Conservation (phyloP, 1,140 invertebrate species). For the Cataglyphis hispanica region DNA sequence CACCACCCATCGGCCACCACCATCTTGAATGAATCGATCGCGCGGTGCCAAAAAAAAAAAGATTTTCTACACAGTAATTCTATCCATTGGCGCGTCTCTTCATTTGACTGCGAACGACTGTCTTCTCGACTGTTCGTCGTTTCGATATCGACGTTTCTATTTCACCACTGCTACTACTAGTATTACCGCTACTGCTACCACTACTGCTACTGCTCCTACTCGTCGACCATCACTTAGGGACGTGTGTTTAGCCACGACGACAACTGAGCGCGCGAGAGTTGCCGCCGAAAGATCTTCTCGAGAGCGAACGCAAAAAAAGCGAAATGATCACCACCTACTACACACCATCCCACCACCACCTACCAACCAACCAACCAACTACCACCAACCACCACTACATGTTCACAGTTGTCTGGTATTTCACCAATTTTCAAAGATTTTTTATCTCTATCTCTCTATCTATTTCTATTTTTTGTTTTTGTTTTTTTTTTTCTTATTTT, state of each 20-base stretch:
- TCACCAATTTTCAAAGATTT: conserved; percentile 85
- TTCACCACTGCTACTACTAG: conserved; percentile 76
- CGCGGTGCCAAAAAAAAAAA: conserved; percentile 43
- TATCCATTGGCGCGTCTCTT: conserved; percentile 39
- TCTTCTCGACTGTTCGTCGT: conserved; percentile 54
- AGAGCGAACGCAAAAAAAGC: conserved; percentile 75
- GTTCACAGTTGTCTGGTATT: conserved; percentile 86
- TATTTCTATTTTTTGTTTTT: conserved; percentile 59
- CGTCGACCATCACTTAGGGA: conserved; percentile 84
- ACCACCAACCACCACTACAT: conserved; percentile 85
- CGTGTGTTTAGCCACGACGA: conserved; percentile 81
- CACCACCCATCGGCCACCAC: conserved; percentile 4
- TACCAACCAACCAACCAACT: conserved; percentile 82
- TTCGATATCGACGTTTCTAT: conserved; percentile 76
- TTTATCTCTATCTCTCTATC: conserved; percentile 78
- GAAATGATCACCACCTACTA: conserved; percentile 86
- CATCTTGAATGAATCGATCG: conserved; percentile 35
- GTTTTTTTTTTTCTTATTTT: conserved; percentile 43
- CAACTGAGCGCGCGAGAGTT: conserved; percentile 79
- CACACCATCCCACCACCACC: conserved; percentile 85
- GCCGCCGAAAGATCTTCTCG: conserved; percentile 54
- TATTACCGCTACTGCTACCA: conserved; percentile 80
- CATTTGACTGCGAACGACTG: conserved; percentile 51
- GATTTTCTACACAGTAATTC: conserved; percentile 37
- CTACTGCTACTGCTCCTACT: conserved; percentile 81